A percentile compares a stretch with the other conserved stretches of the same genome.
Evolutionary conservation across 2,797 vertebrate species (phyloP).

Genomic region (Erethizon dorsatum): DNA sequence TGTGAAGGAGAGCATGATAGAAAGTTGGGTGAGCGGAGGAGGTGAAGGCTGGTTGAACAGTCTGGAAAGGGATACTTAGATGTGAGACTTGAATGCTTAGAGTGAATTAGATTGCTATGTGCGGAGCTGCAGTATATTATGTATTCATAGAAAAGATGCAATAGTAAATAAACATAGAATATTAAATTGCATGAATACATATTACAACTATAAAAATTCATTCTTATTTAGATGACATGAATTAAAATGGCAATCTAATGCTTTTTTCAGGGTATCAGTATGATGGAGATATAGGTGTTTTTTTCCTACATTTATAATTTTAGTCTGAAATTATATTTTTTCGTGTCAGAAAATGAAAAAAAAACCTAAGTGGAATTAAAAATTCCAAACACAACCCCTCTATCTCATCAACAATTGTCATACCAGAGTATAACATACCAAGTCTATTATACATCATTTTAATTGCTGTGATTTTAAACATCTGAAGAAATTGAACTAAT

Average conservation of each 20-base stretch:
- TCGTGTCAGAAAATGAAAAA: neutral
- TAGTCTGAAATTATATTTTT: conserved; percentile 15
- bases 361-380: conserved; percentile 18
- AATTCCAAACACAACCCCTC: neutral
- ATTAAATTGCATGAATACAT: neutral
- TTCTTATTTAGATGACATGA: neutral
- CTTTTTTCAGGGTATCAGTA: neutral
- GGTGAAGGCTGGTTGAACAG: neutral
- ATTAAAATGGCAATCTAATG: neutral
- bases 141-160: neutral
- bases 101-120: neutral
- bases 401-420: neutral
- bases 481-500: neutral
- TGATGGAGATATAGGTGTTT: neutral
- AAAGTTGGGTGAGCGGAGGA: neutral
- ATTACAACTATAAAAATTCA: neutral
- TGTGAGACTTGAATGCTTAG: neutral
- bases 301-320: neutral
- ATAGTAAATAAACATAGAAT: neutral
- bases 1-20: neutral
- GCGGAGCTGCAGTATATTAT: neutral
- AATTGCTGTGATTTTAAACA: conserved; percentile 34
- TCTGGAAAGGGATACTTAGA: neutral
- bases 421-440: neutral
- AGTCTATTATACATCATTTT: conserved; percentile 22